phyloP scores from a whole-genome alignment of 2,113 vertebrate species.

The Grammomys dolichurus region DNA sequence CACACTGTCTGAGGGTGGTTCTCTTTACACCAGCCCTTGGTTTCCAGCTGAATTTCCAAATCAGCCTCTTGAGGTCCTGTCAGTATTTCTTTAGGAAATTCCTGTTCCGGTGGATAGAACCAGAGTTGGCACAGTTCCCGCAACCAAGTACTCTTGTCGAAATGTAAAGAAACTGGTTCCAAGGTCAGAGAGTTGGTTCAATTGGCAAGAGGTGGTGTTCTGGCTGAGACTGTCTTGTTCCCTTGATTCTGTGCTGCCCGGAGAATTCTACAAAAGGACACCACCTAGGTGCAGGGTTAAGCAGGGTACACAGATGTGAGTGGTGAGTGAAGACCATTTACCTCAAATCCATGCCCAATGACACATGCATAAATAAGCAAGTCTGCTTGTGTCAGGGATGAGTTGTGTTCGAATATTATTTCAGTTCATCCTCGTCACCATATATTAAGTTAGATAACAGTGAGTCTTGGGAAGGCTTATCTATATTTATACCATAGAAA shows the following conservation, averaged over 20 bases:
- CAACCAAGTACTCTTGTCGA: background rate
- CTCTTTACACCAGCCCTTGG: background rate
- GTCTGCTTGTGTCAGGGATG: background rate
- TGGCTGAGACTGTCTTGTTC: background rate
- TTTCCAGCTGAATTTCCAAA: slow-evolving; percentile 12
- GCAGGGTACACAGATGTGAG: background rate
- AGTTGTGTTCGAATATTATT: background rate
- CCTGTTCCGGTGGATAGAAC: background rate
- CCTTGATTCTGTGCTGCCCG: background rate
- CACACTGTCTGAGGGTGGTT: background rate
- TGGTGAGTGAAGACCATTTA: background rate
- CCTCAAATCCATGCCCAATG: background rate
- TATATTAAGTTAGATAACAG: background rate
- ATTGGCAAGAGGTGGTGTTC: background rate
- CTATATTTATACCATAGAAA: background rate
- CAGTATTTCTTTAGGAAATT: slow-evolving; percentile 26
- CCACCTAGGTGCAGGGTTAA: background rate
- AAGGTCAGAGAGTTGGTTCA: background rate
- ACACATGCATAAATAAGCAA: background rate
- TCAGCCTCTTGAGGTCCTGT: background rate
- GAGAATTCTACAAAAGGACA: background rate
- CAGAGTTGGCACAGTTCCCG: background rate
- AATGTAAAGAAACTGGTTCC: slow-evolving; percentile 9
- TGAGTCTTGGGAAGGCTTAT: background rate
- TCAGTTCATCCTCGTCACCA: slow-evolving; percentile 5